These are phyloP conservation scores for Diceros bicornis DNA, from an alignment of 2,797 vertebrate genomes.

Conservation along the genomic window DNA sequence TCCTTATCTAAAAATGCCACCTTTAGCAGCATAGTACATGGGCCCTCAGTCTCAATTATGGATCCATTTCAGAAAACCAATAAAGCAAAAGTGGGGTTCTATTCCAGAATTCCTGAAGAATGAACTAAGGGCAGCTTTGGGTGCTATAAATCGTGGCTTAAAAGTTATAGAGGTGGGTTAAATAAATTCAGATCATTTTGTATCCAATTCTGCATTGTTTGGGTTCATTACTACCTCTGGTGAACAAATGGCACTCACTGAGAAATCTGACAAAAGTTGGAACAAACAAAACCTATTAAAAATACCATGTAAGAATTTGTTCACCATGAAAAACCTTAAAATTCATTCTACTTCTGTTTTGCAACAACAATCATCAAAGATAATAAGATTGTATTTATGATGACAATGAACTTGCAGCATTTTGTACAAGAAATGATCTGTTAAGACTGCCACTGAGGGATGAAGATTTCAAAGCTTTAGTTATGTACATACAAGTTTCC, in stretches of 20 bases:
- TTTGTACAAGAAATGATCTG: neutral
- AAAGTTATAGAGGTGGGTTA: neutral
- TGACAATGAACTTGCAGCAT: neutral
- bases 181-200: neutral
- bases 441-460: neutral
- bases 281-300: slow-evolving; percentile 27
- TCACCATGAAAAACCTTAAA: neutral
- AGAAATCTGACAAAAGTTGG: neutral
- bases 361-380: neutral
- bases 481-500: neutral
- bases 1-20: slow-evolving; percentile 16
- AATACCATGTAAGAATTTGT: neutral
- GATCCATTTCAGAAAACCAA: slow-evolving; percentile 6
- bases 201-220: neutral
- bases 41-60: neutral
- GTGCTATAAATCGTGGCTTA: neutral
- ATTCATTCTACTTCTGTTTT: slow-evolving; percentile 27
- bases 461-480: neutral
- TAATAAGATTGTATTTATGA: neutral
- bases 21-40: neutral
- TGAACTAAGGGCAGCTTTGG: neutral
- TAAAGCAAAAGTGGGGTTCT: neutral
- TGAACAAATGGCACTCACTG: neutral
- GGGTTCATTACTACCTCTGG: neutral
- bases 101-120: neutral